These are phyloP conservation scores for Poeciliopsis turneri DNA, from an alignment of 2,797 vertebrate genomes.

Conservation along the genomic window DNA sequence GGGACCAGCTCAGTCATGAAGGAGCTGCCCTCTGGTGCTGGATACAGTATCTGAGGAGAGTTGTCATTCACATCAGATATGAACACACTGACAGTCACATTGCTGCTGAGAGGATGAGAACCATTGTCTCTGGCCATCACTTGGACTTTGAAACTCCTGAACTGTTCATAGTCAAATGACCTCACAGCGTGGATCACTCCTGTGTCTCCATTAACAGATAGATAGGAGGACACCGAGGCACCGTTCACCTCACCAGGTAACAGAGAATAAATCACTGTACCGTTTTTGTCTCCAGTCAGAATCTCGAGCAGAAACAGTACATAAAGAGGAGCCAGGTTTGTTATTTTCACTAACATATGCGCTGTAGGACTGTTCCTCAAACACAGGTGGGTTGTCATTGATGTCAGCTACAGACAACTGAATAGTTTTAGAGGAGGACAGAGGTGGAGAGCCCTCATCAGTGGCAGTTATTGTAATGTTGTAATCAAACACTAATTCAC, in stretches of 20 bases:
- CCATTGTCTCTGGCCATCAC: conserved; percentile 82
- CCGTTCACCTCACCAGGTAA: conserved; percentile 56
- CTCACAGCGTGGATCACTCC: conserved; percentile 77
- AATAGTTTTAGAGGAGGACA: too few relatives aligned
- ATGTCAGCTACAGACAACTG: too few relatives aligned
- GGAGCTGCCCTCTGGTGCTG: conserved; percentile 54
- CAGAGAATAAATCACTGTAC: conserved; percentile 68
- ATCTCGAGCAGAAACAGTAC: conserved; percentile 17
- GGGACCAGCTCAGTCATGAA: conserved; percentile 63
- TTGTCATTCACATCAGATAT: conserved; percentile 79
- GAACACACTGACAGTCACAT: conserved; percentile 60
- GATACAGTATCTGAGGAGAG: conserved; percentile 64
- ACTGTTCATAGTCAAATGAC: conserved; percentile 67
- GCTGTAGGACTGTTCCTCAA: too few relatives aligned
- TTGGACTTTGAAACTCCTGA: conserved; percentile 61
- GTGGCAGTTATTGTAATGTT: too few relatives aligned
- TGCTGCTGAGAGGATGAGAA: conserved; percentile 64
- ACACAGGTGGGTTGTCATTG: too few relatives aligned
- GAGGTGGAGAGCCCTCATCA: too few relatives aligned
- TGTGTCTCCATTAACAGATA: conserved; percentile 72
- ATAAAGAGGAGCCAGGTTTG: conserved; percentile 28
- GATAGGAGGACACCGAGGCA: conserved; percentile 66
- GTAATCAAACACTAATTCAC: too few relatives aligned
- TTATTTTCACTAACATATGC: not conserved
- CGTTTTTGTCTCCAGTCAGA: conserved; percentile 74